These are phyloP conservation scores for Cotesia congregata DNA, from an alignment of 2,888 invertebrate genomes.

Conservation along the genomic window DNA sequence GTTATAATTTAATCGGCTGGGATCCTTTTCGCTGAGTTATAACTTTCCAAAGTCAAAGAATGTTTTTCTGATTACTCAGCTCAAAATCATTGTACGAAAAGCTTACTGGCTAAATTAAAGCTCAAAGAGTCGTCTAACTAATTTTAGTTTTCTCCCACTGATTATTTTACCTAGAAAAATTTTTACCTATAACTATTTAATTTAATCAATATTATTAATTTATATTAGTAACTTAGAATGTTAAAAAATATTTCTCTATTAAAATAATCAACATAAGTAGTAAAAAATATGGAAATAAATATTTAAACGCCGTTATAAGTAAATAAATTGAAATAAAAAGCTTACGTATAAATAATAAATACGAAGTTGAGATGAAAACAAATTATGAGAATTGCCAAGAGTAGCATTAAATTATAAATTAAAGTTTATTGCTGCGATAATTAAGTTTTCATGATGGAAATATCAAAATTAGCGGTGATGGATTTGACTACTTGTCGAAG, in stretches of 20 bases:
- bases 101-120: background rate
- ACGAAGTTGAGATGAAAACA: background rate
- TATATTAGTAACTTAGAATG: too few relatives aligned
- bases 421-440: background rate
- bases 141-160: background rate
- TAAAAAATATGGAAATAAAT: too few relatives aligned
- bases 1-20: background rate
- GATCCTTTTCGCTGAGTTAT: background rate
- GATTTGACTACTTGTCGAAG: slow-evolving; percentile 22
- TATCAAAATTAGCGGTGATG: slow-evolving; percentile 18
- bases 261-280: too few relatives aligned
- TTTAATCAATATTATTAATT: too few relatives aligned
- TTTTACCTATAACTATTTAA: background rate
- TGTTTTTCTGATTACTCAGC: background rate
- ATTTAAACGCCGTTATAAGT: background rate
- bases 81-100: background rate
- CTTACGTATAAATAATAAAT: background rate
- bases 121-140: background rate
- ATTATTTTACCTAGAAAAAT: background rate
- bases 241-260: too few relatives aligned
- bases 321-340: background rate
- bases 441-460: slow-evolving; percentile 18
- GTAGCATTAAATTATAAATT: background rate
- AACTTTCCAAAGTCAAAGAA: background rate
- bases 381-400: background rate